Evolutionary conservation across 2,888 invertebrate genomes (phyloP), one percentile per base, ranked within the genome.

Genomic region (Limnephilus lunatus): DNA sequence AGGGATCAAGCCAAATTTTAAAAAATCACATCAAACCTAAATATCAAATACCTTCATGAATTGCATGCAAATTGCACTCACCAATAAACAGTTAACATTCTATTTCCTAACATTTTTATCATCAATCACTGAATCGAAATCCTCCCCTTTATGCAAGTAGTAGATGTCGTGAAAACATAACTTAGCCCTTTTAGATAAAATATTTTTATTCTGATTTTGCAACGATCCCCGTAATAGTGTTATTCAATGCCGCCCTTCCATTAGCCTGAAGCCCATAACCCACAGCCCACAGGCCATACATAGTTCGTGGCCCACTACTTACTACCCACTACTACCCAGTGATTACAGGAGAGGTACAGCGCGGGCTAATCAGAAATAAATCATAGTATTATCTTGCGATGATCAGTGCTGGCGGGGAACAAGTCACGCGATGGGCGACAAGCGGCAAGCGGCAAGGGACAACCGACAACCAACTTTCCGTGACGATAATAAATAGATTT

Each of bases 351-450:
- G 68, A 68, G 68, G 68, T 68, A 68, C 81, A 80, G 25, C 14
- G 90, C 3, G 30, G 44, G 48, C n/a, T 39, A 86, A 86, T n/a
- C 44, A 35, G 68, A 88, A 88, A 88, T 68, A 88, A 88, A 68
- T 88, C 68, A 68, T 68, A 80, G n/a, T 39, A 68, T 35, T 88
- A 32, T 88, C 68, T 68, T 68, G 31, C n/a, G 11, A 35, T 80
- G 88, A 88, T 68, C 68, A 68, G 68, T 7, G 25, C 53, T 19
- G 53, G 53, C 53, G 53, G 53, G 25, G 68, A 25, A 25, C 53
- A 25, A 19, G 39, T 85, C 86, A 86, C 86, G 86, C 86, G 86
- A 85, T 39, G 44, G 85, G 85, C 44, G 85, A n/a, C 85, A 35
- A 83, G 83, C 32, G 44, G 25, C 85, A 35, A 83, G 83, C 32